Evolutionary conservation across 2,113 vertebrate species (phyloP), one percentile per base, ranked within the genome.

Genomic region (Oryzias celebensis): DNA sequence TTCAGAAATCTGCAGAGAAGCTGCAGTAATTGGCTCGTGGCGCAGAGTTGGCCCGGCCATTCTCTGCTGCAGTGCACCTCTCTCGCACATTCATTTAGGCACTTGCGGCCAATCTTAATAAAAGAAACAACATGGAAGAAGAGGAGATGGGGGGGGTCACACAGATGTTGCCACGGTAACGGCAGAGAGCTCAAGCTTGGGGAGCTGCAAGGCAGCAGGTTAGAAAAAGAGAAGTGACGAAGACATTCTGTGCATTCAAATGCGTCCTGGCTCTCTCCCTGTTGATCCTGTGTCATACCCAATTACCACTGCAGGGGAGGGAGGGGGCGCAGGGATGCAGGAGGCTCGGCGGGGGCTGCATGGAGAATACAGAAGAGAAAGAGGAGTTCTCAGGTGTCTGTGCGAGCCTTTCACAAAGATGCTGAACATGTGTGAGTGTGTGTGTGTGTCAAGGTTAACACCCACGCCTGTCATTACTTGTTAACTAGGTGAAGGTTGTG

Each of bases 91-190:
- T 41, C 58, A 59, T 48, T 55, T 53, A 53, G 42, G 60, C 65
- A 79, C 68, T 24, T 49, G 65, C 52, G 73, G 75, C 71, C 73
- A 82, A 83, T 87, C 81, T 84, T 89, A 85, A 90, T 90, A 86
- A 85, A 87, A 87, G 71, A 85, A 81, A 73, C 73, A 77, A 68
- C 81, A 78, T 46, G 5, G 50, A 31, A 62, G 81, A 55, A 58
- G 65, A 47, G 58, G 63, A 3, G 41, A 28, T 64, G 28, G 46
- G 14, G 23, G 59, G 55, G 62, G 75, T 78, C 75, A 52, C 15
- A 67, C 78, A 72, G 76, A 82, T 84, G 91, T 91, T 92, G 85
- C 89, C 76, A 89, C 71, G 89, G 89, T 68, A 90, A 90, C 89
- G 60, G 78, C 71, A 48, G 74, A 57, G 72, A 66, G 75, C 55